phyloP scores from a whole-genome alignment of 2,113 vertebrate species.

The Acrocephalus kingi region DNA sequence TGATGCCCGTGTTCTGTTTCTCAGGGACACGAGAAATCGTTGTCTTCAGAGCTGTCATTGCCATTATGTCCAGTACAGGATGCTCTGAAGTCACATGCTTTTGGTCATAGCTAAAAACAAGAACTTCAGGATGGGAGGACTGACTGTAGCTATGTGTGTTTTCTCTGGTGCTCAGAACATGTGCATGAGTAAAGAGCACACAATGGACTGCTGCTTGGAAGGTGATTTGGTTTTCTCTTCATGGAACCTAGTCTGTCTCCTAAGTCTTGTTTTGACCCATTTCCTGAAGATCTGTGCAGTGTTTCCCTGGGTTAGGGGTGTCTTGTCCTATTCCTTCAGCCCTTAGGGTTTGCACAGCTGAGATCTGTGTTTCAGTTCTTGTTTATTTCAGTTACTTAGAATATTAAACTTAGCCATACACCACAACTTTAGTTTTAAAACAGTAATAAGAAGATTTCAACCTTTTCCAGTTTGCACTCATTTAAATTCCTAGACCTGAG shows the following conservation, averaged over 20 bases:
- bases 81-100: not conserved
- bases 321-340: not conserved
- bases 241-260: not conserved
- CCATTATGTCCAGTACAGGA: too few species aligned
- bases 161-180: not conserved
- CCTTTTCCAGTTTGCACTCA: not conserved
- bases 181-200: not conserved
- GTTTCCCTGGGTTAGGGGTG: not conserved
- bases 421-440: not conserved
- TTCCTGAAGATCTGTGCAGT: not conserved
- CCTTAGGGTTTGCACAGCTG: not conserved
- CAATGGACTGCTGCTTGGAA: not conserved
- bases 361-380: not conserved
- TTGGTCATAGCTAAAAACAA: not conserved
- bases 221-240: not conserved
- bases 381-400: not conserved
- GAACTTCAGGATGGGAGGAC: not conserved
- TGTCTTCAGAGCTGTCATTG: not conserved
- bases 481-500: not conserved
- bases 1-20: not conserved
- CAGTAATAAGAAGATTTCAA: not conserved
- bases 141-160: rapidly evolving
- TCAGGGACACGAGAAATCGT: rapidly evolving
- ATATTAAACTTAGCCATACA: not conserved
- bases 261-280: not conserved